These are phyloP conservation scores for Brachionus plicatilis DNA, from an alignment of 1,140 invertebrate genomes.

Conservation along the genomic window DNA sequence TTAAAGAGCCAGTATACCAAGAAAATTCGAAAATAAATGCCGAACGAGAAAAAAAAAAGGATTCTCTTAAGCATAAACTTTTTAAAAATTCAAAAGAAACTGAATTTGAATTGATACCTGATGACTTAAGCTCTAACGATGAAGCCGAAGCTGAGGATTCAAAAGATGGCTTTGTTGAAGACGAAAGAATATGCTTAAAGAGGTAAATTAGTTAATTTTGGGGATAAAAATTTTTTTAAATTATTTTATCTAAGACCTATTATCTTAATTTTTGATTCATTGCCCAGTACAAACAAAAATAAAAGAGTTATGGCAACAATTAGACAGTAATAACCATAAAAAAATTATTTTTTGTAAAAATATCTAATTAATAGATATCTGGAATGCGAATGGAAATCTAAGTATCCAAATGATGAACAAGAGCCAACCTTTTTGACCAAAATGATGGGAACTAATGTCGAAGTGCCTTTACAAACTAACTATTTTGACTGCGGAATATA, in stretches of 20 bases:
- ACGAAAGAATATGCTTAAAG: neutral
- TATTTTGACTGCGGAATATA: slow-evolving; percentile 93
- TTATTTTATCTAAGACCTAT: slow-evolving; percentile 61
- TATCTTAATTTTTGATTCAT: slow-evolving; percentile 88
- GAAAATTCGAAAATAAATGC: neutral
- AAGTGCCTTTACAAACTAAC: slow-evolving; percentile 92
- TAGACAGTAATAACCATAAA: slow-evolving; percentile 54
- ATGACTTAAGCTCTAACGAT: slow-evolving; percentile 31
- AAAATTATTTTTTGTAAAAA: neutral
- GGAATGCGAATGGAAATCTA: slow-evolving; percentile 68
- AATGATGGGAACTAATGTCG: slow-evolving; percentile 66
- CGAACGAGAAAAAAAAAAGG: slow-evolving; percentile 13
- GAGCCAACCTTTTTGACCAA: slow-evolving; percentile 46
- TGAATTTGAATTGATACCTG: neutral
- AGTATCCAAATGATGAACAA: slow-evolving; percentile 62
- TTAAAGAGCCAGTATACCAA: slow-evolving; percentile 55
- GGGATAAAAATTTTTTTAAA: neutral
- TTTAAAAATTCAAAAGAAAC: neutral
- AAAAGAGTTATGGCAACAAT: slow-evolving; percentile 76
- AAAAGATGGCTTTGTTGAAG: neutral
- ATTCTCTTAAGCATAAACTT: neutral
- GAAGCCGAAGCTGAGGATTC: neutral
- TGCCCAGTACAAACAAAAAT: slow-evolving; percentile 69
- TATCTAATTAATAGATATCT: neutral
- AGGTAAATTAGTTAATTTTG: neutral